Percentiles rank a stretch among this genome's conserved stretches.
phyloP scores from a whole-genome alignment of 2,113 vertebrate species.

The Bos taurus region ARS-UCD2.0 NC_037330.1:25353501-25354000 shows the following conservation, averaged over 20 bases:
- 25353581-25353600: conserved; percentile 83
- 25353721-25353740: conserved; percentile 86
- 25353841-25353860: conserved; percentile 54
- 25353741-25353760: conserved; percentile 82
- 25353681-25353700: conserved; percentile 82
- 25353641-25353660: conserved; percentile 66
- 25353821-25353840: conserved; percentile 74
- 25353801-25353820: conserved; percentile 84
- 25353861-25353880: conserved; percentile 65
- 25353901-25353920: conserved; percentile 42
- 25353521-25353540: conserved; percentile 22
- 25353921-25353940: neutral
- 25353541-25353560: conserved; percentile 84
- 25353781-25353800: conserved; percentile 79
- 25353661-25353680: conserved; percentile 75
- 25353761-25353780: conserved; percentile 79
- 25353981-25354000: conserved; percentile 45
- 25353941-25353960: conserved; percentile 22
- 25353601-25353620: conserved; percentile 61
- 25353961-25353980: conserved; percentile 52
- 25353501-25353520: neutral
- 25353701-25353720: conserved; percentile 83
- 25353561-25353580: conserved; percentile 80
- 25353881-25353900: conserved; percentile 54
- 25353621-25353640: conserved; percentile 61